Evolutionary conservation across 2,113 vertebrate species (phyloP), one percentile per base, ranked within the genome.

Genomic region (Epinephelus fuscoguttatus): DNA sequence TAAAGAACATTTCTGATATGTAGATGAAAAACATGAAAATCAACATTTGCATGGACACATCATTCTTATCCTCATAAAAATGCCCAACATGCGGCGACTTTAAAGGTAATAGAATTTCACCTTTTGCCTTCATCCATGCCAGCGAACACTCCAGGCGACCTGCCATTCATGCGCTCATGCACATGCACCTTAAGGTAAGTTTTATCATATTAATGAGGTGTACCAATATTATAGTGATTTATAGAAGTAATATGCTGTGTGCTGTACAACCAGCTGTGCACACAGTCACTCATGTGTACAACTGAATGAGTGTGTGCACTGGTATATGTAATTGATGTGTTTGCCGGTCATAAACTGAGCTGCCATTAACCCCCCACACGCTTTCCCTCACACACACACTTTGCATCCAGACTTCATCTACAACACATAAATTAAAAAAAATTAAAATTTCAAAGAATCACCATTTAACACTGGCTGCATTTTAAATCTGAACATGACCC

Each of bases 271-370:
- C 82, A 77, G 42, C 80, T 86, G 74, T 83, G 66, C 83, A 66
- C 50, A 72, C 68, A 81, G 18, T 57, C 73, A 70, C 66, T 75
- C 69, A 17, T 59, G 82, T 79, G 85, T 60, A 74, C 82, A 47
- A 60, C 12, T 7, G 55, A 72, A 84, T 85, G 66, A 82, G 56
- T 66, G 55, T 89, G 90, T 72, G 90, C 84, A 89, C 76, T 85
- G 81, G 45, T 56, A 80, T 80, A 84, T 89, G 88, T 91, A 90
- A 88, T 90, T 87, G 59, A 84, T 91, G 77, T 80, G 78, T 88
- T 82, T 75, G 33, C 70, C 19, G 72, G 73, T 66, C 49, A 80
- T 87, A 85, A 85, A 84, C 50, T 60, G 53, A 75, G 49, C 53
- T 71, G 75, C 56, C 47, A 75, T 81, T 27, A 69, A 70, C 23